phyloP scores from a whole-genome alignment of 2,888 invertebrate species.

The Steromphala cineraria region DNA sequence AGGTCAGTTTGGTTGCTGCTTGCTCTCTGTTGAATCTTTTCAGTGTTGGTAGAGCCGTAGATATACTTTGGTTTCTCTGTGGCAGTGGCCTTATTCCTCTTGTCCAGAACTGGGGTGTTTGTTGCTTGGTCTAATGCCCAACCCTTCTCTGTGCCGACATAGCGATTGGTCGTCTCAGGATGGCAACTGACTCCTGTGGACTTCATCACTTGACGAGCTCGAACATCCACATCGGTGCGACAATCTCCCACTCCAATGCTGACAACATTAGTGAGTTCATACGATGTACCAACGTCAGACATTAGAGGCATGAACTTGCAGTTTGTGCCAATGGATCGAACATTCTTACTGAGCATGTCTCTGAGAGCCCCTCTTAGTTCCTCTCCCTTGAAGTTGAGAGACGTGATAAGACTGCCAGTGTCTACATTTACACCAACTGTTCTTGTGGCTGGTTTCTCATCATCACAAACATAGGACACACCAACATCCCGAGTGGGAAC shows the following conservation, averaged over 20 bases:
- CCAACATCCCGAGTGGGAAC: constrained; percentile 73
- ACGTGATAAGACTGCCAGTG: constrained; percentile 52
- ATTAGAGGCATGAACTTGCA: constrained; percentile 55
- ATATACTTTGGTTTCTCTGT: constrained; percentile 56
- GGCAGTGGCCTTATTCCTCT: constrained; percentile 53
- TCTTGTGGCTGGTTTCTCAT: constrained; percentile 65
- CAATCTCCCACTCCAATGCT: constrained; percentile 65
- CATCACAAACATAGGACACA: constrained; percentile 67
- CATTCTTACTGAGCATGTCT: constrained; percentile 67
- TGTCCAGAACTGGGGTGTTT: constrained; percentile 56
- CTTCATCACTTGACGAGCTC: constrained; percentile 55
- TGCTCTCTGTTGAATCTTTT: neutral
- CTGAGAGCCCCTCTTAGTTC: constrained; percentile 62
- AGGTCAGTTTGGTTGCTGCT: constrained; percentile 58
- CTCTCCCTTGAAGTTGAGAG: constrained; percentile 64
- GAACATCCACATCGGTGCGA: constrained; percentile 68
- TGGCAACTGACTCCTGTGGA: constrained; percentile 64
- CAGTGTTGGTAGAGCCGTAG: constrained; percentile 66
- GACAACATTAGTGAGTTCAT: constrained; percentile 26
- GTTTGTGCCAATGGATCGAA: constrained; percentile 66
- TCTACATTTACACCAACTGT: constrained; percentile 71
- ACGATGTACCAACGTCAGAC: constrained; percentile 43
- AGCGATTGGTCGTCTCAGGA: constrained; percentile 55
- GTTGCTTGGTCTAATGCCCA: constrained; percentile 64
- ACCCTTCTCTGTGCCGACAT: constrained; percentile 59